A percentile compares a stretch with the other conserved stretches of the same genome.
These are phyloP conservation scores for Calonectris borealis DNA, from an alignment of 2,113 vertebrate species.

Conservation along the genomic window DNA sequence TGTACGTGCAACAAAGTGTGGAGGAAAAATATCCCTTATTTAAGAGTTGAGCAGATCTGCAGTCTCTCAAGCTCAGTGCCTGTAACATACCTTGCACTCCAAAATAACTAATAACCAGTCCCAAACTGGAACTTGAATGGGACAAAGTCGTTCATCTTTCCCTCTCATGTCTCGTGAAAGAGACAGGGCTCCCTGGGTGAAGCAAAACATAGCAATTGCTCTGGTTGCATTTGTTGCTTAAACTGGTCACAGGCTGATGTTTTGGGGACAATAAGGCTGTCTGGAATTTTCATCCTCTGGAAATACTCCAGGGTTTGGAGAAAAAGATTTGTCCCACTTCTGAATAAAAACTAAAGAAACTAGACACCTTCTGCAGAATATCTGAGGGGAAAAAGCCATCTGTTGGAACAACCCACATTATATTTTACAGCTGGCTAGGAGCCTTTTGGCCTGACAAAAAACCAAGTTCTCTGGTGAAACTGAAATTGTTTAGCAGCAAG, in stretches of 20 bases:
- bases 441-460: not conserved
- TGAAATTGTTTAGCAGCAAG: not conserved
- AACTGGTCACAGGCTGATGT: not conserved
- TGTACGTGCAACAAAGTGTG: not conserved
- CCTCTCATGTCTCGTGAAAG: not conserved
- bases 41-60: not conserved
- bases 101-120: not conserved
- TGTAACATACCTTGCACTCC: not conserved
- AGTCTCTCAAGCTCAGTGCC: not conserved
- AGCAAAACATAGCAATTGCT: not conserved
- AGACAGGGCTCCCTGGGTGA: not conserved
- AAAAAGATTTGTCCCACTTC: not conserved
- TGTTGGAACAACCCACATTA: not conserved
- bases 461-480: not conserved
- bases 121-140: not conserved
- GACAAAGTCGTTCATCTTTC: not conserved
- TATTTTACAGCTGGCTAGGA: not conserved
- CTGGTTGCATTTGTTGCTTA: not conserved
- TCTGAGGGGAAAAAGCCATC: not conserved
- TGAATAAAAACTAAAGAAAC: not conserved
- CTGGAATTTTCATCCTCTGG: not conserved
- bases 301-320: not conserved
- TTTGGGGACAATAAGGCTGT: not conserved
- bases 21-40: not conserved
- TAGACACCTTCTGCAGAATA: not conserved